Base-by-base conservation (phyloP, 2,888 invertebrate genomes). In the Brachycybe producta region DNA sequence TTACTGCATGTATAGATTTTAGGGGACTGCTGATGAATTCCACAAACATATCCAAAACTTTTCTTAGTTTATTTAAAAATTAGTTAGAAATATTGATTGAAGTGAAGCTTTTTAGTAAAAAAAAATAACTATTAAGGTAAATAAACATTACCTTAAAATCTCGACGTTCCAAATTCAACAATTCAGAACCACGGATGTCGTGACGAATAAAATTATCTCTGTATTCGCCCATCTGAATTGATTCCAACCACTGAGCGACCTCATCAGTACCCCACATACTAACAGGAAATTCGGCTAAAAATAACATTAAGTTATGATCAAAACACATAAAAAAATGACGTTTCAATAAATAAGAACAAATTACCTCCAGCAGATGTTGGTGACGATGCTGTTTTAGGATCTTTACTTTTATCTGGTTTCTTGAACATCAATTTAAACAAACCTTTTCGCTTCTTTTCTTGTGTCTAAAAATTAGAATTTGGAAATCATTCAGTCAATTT, bases 131-230 rank as follows among this genome's bases (percentile, higher is more conserved):
- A 38, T 11, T 7, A 15, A 11, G 17, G 11, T 38, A 15, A 17
- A n/a, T 7, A 17, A 8, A 38, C 17, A 11, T 28, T 28, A 70
- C 70, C 64, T 71, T 70, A 36, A 72, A 62, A 58, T 72, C 72
- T 42, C 90, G 73, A 46, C 92, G 73, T 2, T 90, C 90, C 51
- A 97, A 70, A 1, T 84, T 80, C 3, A 92, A 73, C 27, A 95
- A 73, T 65, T 94, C 94, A 30, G 83, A 75, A 1, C 94, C 95
- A 28, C 88, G 79, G 61, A 95, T 84, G 69, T 95, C 94, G 65
- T 95, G 87, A 51, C 80, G 79, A 19, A 82, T 75, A 65, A 95
- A 95, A 52, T 82, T 82, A n/a, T 88, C 88, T 3, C 80, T 76
- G 67, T 95, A 95, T 65, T 95, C 92, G 1, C 79, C 78, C 13